phyloP scores from a whole-genome alignment of 1,140 invertebrate genomes.

The Panagrolaimus sp. region DNA sequence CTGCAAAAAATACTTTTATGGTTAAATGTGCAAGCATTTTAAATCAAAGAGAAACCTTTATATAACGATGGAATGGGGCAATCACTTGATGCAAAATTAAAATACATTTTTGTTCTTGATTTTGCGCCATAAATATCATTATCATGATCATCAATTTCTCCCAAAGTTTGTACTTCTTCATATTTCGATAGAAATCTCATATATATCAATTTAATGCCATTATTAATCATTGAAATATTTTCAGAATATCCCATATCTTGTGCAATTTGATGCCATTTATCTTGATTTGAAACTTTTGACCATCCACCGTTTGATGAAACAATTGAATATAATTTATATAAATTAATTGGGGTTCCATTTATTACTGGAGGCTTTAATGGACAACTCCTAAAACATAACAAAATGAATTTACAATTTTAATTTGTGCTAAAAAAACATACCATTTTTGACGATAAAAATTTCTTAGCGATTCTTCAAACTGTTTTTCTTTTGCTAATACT shows the following conservation, averaged over 20 bases:
- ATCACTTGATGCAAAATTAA: slow-evolving; percentile 28
- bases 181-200: slow-evolving; percentile 53
- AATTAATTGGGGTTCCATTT: slow-evolving; percentile 42
- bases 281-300: slow-evolving; percentile 44
- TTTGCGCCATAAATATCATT: slow-evolving; percentile 38
- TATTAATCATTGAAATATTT: slow-evolving; percentile 38
- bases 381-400: slow-evolving; percentile 34
- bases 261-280: slow-evolving; percentile 48
- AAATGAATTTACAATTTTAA: slow-evolving; percentile 1
- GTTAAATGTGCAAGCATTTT: slow-evolving; percentile 8
- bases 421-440: no score
- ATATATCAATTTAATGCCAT: slow-evolving; percentile 48
- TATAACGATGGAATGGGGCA: slow-evolving; percentile 32
- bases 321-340: slow-evolving; percentile 42
- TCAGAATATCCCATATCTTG: slow-evolving; percentile 25
- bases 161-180: slow-evolving; percentile 47
- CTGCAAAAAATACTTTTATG: slow-evolving; percentile 13
- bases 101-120: slow-evolving; percentile 12
- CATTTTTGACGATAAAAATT: slow-evolving; percentile 7
- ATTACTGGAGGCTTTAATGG: slow-evolving; percentile 36
- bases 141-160: slow-evolving; percentile 51
- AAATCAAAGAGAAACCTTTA: slow-evolving; percentile 16
- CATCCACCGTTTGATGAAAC: slow-evolving; percentile 47
- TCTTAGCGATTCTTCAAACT: neutral
- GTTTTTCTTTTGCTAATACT: neutral